These are phyloP conservation scores for Tenthredo distinguenda DNA, from an alignment of 2,888 invertebrate genomes.

Conservation along the genomic window DNA sequence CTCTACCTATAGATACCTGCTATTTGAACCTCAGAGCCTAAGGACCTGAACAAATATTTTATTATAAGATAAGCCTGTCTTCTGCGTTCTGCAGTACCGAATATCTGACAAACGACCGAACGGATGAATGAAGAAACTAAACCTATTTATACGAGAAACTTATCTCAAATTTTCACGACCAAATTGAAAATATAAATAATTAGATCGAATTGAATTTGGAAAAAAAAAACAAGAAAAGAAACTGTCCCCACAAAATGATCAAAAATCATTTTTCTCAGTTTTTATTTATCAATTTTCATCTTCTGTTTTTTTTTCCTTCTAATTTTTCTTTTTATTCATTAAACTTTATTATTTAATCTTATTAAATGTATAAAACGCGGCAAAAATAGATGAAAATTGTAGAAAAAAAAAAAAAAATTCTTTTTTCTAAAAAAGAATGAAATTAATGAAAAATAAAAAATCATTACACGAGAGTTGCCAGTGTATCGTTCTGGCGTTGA, in stretches of 20 bases:
- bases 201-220: too few species aligned
- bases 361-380: too few species aligned
- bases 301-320: background rate
- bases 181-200: background rate
- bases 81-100: background rate
- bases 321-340: background rate
- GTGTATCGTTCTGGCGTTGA: background rate
- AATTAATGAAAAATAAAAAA: too few species aligned
- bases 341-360: too few species aligned
- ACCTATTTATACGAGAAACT: background rate
- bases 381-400: too few species aligned
- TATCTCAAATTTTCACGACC: background rate
- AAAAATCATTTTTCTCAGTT: background rate
- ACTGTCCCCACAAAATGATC: background rate
- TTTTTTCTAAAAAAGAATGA: too few species aligned
- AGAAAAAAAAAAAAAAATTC: too few species aligned
- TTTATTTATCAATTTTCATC: background rate
- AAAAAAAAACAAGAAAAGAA: background rate
- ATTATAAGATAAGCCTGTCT: slow-evolving; percentile 43
- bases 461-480: too few species aligned
- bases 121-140: background rate
- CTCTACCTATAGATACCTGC: slow-evolving; percentile 1
- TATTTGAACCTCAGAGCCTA: slow-evolving; percentile 16
- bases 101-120: background rate
- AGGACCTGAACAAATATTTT: slow-evolving; percentile 49